Evolutionary conservation across 2,888 invertebrate genomes (phyloP).

Genomic region (Tillus elongatus): DNA sequence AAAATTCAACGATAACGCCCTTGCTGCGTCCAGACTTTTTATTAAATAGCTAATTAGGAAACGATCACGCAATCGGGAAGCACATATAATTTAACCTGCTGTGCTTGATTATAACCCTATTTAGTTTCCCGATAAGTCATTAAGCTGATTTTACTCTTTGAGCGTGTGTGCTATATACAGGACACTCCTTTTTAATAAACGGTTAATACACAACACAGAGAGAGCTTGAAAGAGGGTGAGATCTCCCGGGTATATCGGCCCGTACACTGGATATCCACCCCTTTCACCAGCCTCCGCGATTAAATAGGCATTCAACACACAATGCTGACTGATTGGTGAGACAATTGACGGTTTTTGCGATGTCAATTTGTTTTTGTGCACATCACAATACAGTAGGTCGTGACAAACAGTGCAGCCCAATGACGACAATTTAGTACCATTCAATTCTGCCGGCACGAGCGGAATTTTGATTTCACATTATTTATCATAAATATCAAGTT

Average conservation of each 20-base stretch:
- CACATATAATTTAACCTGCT: too few species aligned
- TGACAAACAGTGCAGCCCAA: constrained; percentile 37
- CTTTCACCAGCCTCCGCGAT: constrained; percentile 34
- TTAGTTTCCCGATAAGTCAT: too few species aligned
- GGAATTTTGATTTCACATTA: constrained; percentile 41
- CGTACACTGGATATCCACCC: constrained; percentile 33
- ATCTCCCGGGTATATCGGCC: too few species aligned
- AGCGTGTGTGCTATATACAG: constrained; percentile 7
- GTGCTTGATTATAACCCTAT: too few species aligned
- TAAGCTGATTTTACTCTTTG: constrained; percentile 6
- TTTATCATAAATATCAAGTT: constrained; percentile 35
- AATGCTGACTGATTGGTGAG: constrained; percentile 43
- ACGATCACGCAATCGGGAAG: too few species aligned
- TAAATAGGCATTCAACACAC: constrained; percentile 39
- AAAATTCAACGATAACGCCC: too few species aligned
- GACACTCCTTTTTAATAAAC: constrained; percentile 5
- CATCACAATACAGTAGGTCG: constrained; percentile 38
- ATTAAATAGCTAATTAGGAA: too few species aligned
- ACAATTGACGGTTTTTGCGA: constrained; percentile 43
- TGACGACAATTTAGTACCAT: constrained; percentile 40
- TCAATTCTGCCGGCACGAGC: constrained; percentile 36
- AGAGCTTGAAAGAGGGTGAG: too few species aligned
- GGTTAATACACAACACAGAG: too few species aligned
- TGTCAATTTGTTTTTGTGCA: constrained; percentile 44
- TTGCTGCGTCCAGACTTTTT: too few species aligned